Evolutionary conservation across 2,888 invertebrate genomes (phyloP).

Genomic region (Dascillus cervinus): DNA sequence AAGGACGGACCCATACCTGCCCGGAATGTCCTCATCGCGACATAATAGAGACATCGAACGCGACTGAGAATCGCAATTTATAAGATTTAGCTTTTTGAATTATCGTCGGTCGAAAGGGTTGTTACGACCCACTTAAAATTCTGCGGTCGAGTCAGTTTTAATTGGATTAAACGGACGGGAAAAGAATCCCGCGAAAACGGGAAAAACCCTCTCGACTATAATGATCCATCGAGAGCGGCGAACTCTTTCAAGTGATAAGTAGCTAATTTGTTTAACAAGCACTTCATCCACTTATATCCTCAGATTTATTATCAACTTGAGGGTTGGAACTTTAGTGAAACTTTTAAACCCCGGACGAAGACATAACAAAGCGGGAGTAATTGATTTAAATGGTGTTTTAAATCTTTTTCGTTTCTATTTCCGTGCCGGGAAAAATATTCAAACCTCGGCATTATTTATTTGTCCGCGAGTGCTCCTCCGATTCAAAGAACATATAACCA

Average conservation of each 20-base stretch:
- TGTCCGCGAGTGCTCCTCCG: slow-evolving; percentile 27
- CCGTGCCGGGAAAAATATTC: no score
- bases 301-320: slow-evolving; percentile 35
- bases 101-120: no score
- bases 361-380: slow-evolving; percentile 31
- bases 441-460: no score
- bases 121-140: slow-evolving; percentile 39
- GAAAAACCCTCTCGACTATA: slow-evolving; percentile 28
- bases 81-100: no score
- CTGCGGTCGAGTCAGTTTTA: slow-evolving; percentile 37
- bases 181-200: slow-evolving; percentile 29
- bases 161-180: slow-evolving; percentile 38
- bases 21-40: slow-evolving; percentile 19
- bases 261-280: slow-evolving; percentile 41
- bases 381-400: slow-evolving; percentile 26
- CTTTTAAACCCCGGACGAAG: slow-evolving; percentile 22
- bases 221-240: slow-evolving; percentile 23
- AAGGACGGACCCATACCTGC: slow-evolving; percentile 25
- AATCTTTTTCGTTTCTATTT: slow-evolving; percentile 18
- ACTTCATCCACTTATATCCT: slow-evolving; percentile 38
- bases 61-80: slow-evolving; percentile 22
- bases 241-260: slow-evolving; percentile 40
- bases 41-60: slow-evolving; percentile 25
- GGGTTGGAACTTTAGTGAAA: slow-evolving; percentile 26
- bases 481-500: slow-evolving; percentile 32